Evolutionary conservation across 1,140 invertebrate species (phyloP).

Genomic region (Papilio helenus): DNA sequence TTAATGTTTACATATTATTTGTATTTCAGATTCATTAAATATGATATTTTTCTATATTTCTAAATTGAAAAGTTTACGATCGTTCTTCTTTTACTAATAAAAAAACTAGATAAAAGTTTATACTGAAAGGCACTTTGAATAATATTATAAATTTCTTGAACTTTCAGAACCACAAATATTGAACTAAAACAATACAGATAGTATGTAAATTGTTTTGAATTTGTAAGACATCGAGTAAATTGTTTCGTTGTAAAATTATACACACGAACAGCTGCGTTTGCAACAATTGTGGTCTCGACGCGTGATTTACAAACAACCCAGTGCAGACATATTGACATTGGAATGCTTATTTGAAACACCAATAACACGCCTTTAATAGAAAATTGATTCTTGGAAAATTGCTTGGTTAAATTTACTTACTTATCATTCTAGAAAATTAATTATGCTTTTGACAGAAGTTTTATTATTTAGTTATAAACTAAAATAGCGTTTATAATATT

Average conservation of each 20-base stretch:
- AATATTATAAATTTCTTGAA: conserved; percentile 10
- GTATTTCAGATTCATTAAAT: background rate
- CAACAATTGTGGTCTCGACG: conserved; percentile 26
- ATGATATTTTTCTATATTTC: background rate
- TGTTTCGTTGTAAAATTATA: conserved; percentile 36
- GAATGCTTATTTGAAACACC: conserved; percentile 8
- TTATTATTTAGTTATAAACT: too few relatives aligned
- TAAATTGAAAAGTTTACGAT: conserved; percentile 11
- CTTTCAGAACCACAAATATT: background rate
- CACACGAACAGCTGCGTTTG: conserved; percentile 31
- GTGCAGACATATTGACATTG: conserved; percentile 34
- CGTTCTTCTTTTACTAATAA: background rate
- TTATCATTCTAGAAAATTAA: background rate
- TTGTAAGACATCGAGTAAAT: conserved; percentile 22
- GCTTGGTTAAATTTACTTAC: background rate
- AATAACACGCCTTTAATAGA: conserved; percentile 10
- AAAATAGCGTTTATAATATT: too few relatives aligned
- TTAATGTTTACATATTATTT: background rate
- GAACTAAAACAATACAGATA: conserved; percentile 18
- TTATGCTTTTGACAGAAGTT: background rate
- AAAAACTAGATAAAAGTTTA: conserved; percentile 11
- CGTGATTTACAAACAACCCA: conserved; percentile 30
- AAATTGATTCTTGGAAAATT: conserved; percentile 10
- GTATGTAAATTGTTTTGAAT: conserved; percentile 20
- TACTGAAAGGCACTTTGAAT: conserved; percentile 16